These are phyloP conservation scores for Lipophrys pholis DNA, from an alignment of 2,113 vertebrate genomes.

Conservation along the genomic window DNA sequence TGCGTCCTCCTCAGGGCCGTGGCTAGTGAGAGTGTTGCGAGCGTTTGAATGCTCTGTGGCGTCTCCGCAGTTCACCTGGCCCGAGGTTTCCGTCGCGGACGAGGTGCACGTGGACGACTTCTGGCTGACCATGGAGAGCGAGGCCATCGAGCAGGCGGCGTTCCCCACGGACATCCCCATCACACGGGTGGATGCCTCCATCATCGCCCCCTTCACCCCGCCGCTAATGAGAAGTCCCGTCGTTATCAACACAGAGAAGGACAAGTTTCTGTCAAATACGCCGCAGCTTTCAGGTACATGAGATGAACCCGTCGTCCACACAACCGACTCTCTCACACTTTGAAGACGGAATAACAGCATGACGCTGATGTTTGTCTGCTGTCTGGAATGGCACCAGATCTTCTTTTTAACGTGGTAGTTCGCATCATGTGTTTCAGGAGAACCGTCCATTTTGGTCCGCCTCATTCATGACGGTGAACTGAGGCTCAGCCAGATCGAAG, in stretches of 20 bases:
- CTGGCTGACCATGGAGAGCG: conserved; percentile 97
- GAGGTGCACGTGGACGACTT: conserved; percentile 97
- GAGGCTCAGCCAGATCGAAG: conserved; percentile 86
- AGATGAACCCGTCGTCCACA: no score
- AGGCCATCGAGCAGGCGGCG: conserved; percentile 94
- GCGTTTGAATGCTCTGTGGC: neutral
- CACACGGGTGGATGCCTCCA: conserved; percentile 96
- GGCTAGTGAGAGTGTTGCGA: neutral
- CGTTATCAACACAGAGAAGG: conserved; percentile 96
- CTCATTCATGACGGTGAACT: conserved; percentile 90
- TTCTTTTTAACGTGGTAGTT: neutral
- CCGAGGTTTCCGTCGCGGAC: conserved; percentile 88
- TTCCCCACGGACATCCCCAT: conserved; percentile 94
- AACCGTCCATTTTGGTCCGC: conserved; percentile 88
- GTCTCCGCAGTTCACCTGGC: conserved; percentile 93
- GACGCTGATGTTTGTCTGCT: no score
- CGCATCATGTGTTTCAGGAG: conserved; percentile 80
- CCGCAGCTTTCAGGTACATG: conserved; percentile 58
- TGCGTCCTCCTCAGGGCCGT: neutral
- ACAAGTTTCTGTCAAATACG: conserved; percentile 84
- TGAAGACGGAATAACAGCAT: no score
- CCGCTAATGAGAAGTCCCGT: conserved; percentile 91
- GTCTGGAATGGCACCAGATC: no score
- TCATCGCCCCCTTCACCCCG: conserved; percentile 96
- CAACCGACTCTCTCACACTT: no score